phyloP scores from a whole-genome alignment of 2,113 vertebrate genomes.

The Himantopus leucocephalus region DNA sequence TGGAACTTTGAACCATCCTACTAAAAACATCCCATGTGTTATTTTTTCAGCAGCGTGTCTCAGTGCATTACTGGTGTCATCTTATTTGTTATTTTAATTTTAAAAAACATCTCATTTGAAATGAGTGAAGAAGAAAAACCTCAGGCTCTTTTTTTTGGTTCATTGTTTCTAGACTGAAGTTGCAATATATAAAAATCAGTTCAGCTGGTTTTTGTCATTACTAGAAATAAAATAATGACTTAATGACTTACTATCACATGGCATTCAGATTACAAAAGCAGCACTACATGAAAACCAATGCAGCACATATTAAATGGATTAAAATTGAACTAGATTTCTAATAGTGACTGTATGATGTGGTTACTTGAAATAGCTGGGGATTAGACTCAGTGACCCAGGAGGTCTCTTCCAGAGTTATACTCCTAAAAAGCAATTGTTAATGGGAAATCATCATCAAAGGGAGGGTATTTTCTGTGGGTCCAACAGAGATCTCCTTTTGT shows the following conservation, averaged over 20 bases:
- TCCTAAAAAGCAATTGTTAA: slow-evolving; percentile 54
- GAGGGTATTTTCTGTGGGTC: background rate
- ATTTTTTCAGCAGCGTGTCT: background rate
- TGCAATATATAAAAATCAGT: slow-evolving; percentile 8
- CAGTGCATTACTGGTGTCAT: background rate
- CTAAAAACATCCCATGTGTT: background rate
- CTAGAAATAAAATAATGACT: slow-evolving; percentile 52
- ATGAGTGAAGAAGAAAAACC: slow-evolving; percentile 15
- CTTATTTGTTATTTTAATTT: slow-evolving; percentile 28
- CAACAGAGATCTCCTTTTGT: slow-evolving; percentile 23
- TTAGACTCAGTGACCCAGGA: slow-evolving; percentile 47
- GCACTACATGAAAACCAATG: slow-evolving; percentile 2
- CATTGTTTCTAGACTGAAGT: slow-evolving; percentile 43
- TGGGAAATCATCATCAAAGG: slow-evolving; percentile 13
- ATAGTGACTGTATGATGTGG: slow-evolving; percentile 43
- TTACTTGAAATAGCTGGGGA: slow-evolving; percentile 30
- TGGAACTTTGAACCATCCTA: background rate
- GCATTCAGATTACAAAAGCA: slow-evolving; percentile 50
- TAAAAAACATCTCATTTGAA: background rate
- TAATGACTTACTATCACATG: slow-evolving; percentile 38
- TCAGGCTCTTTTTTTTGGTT: background rate
- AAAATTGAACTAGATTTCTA: slow-evolving; percentile 50
- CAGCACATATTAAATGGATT: slow-evolving; percentile 50
- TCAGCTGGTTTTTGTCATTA: slow-evolving; percentile 39
- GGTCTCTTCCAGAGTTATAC: slow-evolving; percentile 30